A percentile compares a stretch with the other conserved stretches of the same genome.
Evolutionary conservation across 2,797 vertebrate genomes (phyloP).

Genomic region (Ambastaia sidthimunki): DNA sequence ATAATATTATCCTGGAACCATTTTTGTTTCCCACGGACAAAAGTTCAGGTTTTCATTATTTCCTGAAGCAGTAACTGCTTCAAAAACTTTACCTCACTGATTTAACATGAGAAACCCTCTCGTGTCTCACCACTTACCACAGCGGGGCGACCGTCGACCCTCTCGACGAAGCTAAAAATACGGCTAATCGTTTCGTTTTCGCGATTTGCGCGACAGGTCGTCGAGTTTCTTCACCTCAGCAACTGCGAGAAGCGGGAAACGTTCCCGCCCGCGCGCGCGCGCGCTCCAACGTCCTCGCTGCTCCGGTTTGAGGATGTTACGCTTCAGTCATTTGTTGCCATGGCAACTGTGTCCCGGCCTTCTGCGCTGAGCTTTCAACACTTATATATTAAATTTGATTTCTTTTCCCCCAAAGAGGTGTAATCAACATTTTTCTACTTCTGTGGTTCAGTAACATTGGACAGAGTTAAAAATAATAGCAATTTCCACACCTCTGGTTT

Average conservation of each 20-base stretch:
- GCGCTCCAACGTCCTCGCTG: constrained; percentile 3
- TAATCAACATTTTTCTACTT: constrained; percentile 7
- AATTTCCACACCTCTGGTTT: not conserved
- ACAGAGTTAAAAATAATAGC: not conserved
- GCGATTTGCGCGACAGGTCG: constrained; percentile 7
- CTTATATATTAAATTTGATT: constrained; percentile 37
- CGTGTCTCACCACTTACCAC: too few relatives aligned
- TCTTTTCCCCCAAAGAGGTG: not conserved
- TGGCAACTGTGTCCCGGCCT: constrained; percentile 73
- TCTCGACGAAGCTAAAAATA: not conserved
- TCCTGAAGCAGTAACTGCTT: too few relatives aligned
- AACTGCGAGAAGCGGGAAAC: constrained; percentile 1
- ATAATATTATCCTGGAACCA: too few relatives aligned
- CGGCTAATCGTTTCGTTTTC: not conserved
- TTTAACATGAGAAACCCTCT: too few relatives aligned
- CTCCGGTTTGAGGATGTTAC: not conserved
- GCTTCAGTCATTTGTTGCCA: constrained; percentile 73
- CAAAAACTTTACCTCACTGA: too few relatives aligned
- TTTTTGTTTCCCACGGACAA: too few relatives aligned
- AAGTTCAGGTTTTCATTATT: too few relatives aligned
- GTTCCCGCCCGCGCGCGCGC: not conserved
- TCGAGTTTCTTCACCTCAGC: not conserved
- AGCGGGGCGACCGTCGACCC: not conserved
- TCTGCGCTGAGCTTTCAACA: constrained; percentile 66
- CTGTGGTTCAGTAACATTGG: not conserved